Conservation (phyloP, 2,888 invertebrate genomes). For the Parelbella ahira region DNA sequence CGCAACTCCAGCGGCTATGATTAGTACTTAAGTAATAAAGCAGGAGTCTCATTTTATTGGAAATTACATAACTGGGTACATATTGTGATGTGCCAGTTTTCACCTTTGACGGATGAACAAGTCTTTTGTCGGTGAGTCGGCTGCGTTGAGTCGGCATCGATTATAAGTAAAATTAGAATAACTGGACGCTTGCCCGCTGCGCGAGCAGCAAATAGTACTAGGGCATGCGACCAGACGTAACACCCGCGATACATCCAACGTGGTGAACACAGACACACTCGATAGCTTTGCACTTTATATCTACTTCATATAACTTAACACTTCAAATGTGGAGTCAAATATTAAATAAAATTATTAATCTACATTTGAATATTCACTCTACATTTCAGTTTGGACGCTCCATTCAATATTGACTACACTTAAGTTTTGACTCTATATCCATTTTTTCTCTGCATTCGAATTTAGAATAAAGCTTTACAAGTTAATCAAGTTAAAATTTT, state of each 20-base stretch:
- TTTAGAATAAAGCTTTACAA: no score
- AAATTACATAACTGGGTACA: conserved; percentile 14
- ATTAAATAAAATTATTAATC: no score
- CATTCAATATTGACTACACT: no score
- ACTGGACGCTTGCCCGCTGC: conserved; percentile 77
- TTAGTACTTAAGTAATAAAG: conserved; percentile 17
- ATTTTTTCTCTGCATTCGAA: no score
- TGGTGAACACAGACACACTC: conserved; percentile 59
- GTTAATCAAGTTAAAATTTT: no score
- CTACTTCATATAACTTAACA: no score
- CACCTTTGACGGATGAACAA: conserved; percentile 57
- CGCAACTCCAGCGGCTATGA: conserved; percentile 10
- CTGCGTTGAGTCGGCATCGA: conserved; percentile 72
- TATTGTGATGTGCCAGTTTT: conserved; percentile 36
- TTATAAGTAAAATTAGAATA: conserved; percentile 80
- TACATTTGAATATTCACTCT: no score
- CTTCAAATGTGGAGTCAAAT: no score
- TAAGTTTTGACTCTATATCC: no score
- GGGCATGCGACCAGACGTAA: conserved; percentile 78
- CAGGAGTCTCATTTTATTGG: conserved; percentile 14
- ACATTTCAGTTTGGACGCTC: no score
- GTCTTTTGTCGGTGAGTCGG: conserved; percentile 67
- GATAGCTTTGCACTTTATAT: no score
- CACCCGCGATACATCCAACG: conserved; percentile 68
- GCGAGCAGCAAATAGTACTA: conserved; percentile 77